Conservation (phyloP, 2,888 invertebrate genomes). For the Tenthredo notha region DNA sequence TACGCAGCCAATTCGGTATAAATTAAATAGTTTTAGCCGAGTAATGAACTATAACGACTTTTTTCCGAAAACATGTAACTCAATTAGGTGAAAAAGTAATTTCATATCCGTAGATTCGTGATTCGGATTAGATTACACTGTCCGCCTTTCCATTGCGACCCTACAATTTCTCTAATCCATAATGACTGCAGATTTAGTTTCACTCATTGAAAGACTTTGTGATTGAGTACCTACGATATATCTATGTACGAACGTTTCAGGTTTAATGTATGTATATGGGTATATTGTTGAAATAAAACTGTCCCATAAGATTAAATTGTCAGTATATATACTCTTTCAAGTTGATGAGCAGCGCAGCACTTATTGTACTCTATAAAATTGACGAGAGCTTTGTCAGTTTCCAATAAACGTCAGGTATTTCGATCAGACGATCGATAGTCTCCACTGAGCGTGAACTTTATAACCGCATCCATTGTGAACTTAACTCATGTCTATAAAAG, state of each 20-base stretch:
- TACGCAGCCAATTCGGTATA: not conserved
- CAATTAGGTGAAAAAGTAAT: not conserved
- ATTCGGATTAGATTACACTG: not conserved
- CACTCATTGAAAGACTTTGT: not conserved
- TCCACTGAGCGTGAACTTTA: slow-evolving; percentile 37
- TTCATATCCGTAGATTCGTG: not conserved
- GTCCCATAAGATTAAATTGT: slow-evolving; percentile 2
- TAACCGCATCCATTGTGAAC: slow-evolving; percentile 28
- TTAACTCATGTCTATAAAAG: not conserved
- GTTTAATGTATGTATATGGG: not conserved
- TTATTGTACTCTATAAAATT: slow-evolving; percentile 27
- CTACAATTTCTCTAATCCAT: not conserved
- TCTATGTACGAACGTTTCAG: not conserved
- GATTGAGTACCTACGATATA: not conserved
- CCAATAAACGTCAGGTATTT: slow-evolving; percentile 44
- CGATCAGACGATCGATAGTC: slow-evolving; percentile 38
- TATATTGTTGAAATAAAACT: not conserved
- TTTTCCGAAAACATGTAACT: not conserved
- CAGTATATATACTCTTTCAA: not conserved
- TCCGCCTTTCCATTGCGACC: not conserved
- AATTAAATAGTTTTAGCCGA: no score
- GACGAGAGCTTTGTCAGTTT: slow-evolving; percentile 10
- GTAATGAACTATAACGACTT: not conserved
- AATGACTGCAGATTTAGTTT: not conserved
- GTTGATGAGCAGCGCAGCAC: not conserved